Evolutionary conservation across 2,113 vertebrate genomes (phyloP).

Genomic region (Psittacus erithacus): DNA sequence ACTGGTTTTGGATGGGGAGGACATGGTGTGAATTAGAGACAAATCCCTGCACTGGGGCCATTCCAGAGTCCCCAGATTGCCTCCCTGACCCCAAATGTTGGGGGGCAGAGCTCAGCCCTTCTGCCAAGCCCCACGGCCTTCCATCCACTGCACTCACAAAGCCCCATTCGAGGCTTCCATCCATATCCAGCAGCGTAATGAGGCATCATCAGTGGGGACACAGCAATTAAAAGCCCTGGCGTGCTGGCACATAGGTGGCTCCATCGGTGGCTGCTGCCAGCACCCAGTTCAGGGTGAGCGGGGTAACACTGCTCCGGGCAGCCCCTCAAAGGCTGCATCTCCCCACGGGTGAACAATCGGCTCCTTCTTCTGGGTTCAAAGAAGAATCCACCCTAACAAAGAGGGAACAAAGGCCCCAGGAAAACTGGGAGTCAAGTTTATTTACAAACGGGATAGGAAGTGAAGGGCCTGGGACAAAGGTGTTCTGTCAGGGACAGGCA

Average conservation of each 20-base stretch:
- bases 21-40: rapidly evolving
- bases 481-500: constrained; percentile 58
- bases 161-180: neutral
- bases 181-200: neutral
- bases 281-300: neutral
- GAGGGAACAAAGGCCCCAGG: neutral
- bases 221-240: constrained; percentile 46
- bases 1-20: neutral
- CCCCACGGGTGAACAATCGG: neutral
- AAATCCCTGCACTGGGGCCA: rapidly evolving
- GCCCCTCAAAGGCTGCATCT: neutral
- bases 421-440: constrained; percentile 50
- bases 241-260: neutral
- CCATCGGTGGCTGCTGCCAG: neutral
- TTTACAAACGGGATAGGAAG: constrained; percentile 42
- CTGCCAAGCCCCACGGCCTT: neutral
- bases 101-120: neutral
- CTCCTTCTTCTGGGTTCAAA: neutral
- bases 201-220: neutral
- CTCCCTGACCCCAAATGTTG: neutral
- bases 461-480: constrained; percentile 54
- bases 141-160: neutral
- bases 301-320: neutral
- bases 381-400: neutral
- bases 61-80: neutral